These are phyloP conservation scores for Frieseomelitta varia DNA, from an alignment of 1,140 invertebrate genomes.

Conservation along the genomic window DNA sequence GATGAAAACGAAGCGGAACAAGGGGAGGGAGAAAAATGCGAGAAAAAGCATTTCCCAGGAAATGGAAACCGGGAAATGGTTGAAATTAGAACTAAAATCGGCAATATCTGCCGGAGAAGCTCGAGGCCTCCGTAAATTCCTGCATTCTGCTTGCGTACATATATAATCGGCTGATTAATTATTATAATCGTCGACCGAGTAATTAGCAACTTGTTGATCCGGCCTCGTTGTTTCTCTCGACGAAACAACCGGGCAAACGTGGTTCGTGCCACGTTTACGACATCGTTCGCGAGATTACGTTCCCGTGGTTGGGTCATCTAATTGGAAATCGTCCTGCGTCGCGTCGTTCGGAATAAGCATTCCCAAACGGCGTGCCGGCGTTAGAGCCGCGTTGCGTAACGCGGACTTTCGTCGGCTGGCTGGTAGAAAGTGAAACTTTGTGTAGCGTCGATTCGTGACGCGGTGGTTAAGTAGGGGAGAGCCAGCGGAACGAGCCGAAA, in stretches of 20 bases:
- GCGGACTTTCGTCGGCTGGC: neutral
- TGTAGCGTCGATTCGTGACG: neutral
- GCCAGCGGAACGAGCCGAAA: neutral
- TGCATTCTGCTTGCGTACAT: neutral
- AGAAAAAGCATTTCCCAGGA: neutral
- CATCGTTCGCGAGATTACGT: neutral
- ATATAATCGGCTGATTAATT: constrained; percentile 49
- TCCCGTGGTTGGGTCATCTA: neutral
- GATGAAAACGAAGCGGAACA: constrained; percentile 18
- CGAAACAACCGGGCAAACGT: constrained; percentile 37
- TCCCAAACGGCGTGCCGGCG: constrained; percentile 20
- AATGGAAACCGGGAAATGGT: neutral
- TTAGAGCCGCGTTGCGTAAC: constrained; percentile 9
- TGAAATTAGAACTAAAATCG: neutral
- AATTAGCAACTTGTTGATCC: constrained; percentile 68
- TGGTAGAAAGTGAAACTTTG: constrained; percentile 26
- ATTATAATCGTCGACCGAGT: constrained; percentile 35
- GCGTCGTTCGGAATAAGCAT: constrained; percentile 7
- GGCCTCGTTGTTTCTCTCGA: constrained; percentile 50
- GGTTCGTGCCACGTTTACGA: neutral
- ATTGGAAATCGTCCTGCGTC: neutral
- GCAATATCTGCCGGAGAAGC: neutral
- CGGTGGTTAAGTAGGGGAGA: neutral
- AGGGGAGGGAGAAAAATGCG: neutral
- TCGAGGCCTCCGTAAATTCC: constrained; percentile 14